These are phyloP conservation scores for Salarias fasciatus DNA, from an alignment of 2,797 vertebrate genomes.

Conservation along the genomic window DNA sequence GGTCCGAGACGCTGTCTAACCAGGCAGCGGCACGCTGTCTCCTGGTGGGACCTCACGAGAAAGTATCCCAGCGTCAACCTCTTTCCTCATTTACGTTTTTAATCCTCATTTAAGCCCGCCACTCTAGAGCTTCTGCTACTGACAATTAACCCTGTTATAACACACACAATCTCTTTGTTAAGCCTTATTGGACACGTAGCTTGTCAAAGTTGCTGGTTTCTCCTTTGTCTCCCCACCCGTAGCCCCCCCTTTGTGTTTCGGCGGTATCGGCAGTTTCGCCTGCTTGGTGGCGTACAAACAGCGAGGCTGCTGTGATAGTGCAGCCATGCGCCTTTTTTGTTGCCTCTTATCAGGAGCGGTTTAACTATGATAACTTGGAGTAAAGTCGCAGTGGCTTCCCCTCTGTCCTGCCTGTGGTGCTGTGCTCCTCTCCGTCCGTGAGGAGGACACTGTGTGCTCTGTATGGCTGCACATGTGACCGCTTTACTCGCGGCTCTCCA, in stretches of 20 bases:
- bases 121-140: no score
- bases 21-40: slow-evolving; percentile 33
- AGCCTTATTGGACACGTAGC: no score
- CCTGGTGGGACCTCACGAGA: slow-evolving; percentile 16
- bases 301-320: not conserved
- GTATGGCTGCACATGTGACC: slow-evolving; percentile 47
- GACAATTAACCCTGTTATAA: no score
- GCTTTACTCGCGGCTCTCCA: no score
- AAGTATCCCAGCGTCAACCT: no score
- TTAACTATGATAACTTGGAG: slow-evolving; percentile 20
- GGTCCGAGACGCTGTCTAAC: slow-evolving; percentile 22
- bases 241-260: slow-evolving; percentile 2
- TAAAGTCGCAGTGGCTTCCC: slow-evolving; percentile 23
- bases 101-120: no score
- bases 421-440: slow-evolving; percentile 15
- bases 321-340: not conserved
- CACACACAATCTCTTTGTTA: no score
- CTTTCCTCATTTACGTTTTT: no score
- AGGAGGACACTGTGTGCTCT: slow-evolving; percentile 56
- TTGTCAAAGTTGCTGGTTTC: slow-evolving; percentile 34
- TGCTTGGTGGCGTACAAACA: not conserved
- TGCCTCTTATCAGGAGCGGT: slow-evolving; percentile 4
- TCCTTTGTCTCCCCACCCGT: slow-evolving; percentile 46
- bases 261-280: not conserved
- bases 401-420: slow-evolving; percentile 1